phyloP scores from a whole-genome alignment of 1,140 invertebrate genomes.

The Brachionus rotundiformis region DNA sequence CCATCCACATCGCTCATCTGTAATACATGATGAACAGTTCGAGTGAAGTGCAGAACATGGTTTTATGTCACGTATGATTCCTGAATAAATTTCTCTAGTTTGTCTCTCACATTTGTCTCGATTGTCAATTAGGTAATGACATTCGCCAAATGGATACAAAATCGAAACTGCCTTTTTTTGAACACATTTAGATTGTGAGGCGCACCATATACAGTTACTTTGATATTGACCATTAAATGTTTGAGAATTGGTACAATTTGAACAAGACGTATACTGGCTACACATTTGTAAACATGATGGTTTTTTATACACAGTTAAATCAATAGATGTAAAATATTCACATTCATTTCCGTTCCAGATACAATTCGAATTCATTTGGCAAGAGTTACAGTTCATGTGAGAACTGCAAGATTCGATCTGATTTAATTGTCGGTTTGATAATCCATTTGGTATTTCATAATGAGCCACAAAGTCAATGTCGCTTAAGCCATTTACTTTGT shows the following conservation, averaged over 20 bases:
- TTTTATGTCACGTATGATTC: not conserved
- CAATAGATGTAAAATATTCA: constrained; percentile 5
- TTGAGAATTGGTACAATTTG: not conserved
- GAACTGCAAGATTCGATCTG: not conserved
- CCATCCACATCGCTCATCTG: constrained; percentile 45
- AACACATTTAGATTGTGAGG: constrained; percentile 16
- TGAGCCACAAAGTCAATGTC: constrained; percentile 14
- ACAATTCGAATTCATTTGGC: constrained; percentile 33
- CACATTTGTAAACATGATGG: constrained; percentile 34
- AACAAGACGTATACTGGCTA: constrained; percentile 19
- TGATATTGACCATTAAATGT: constrained; percentile 21
- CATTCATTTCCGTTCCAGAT: constrained; percentile 27
- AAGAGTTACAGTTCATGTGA: not conserved
- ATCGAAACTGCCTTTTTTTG: constrained; percentile 34
- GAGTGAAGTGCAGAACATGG: constrained; percentile 39
- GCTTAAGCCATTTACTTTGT: not conserved
- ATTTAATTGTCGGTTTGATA: not conserved
- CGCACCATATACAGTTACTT: constrained; percentile 39
- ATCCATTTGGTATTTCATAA: constrained; percentile 13
- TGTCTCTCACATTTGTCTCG: not conserved
- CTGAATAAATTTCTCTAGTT: not conserved
- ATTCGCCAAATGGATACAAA: constrained; percentile 32
- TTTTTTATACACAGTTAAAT: constrained; percentile 32
- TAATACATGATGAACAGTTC: constrained; percentile 46
- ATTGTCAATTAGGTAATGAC: not conserved